Evolutionary conservation across 2,888 invertebrate species (phyloP), one percentile per base, ranked within the genome.

Genomic region (Pristionchus fissidentatus): DNA sequence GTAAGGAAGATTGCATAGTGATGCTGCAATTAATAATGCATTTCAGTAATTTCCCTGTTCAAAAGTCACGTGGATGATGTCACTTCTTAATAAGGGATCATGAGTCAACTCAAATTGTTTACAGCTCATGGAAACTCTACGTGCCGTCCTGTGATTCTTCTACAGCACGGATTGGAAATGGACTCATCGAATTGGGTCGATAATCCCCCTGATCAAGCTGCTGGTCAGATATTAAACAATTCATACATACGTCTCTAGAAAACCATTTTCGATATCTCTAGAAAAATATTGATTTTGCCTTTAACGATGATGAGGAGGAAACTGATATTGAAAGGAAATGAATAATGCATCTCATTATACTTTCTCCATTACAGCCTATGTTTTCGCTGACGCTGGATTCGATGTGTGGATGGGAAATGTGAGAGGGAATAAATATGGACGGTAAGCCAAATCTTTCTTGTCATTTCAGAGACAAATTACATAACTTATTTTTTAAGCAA

Each of bases 341-440:
- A n/a, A n/a, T 60, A 15, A 19, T 66, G 32, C 15, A 8, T 66
- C 32, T 2, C 2, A 32, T n/a, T 10, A 41, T n/a, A 38, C 8
- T 2, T 41, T 41, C 22, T 15, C 10, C 43, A 3, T 19, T 83
- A 0, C 83, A 90, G 91, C 88, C 10, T 92, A 87, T 92, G 92
- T 92, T 15, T 90, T 92, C 81, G 91, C 92, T n/a, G 93, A 90
- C 93, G 90, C 93, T 93, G 94, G 96, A 93, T 85, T 95, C 94
- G 93, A 94, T 95, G 90, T 93, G 94, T 97, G 96, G 96, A 89
- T 97, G 88, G 96, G 96, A 1, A 97, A 97, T 92, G 87, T 89
- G n/a, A 94, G 96, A 88, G 96, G 96, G 0, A 96, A 96, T 91
- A 95, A 94, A 0, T 96, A 96, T 91, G 95, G 95, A 1, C 94